These are phyloP conservation scores for Ispidina lecontei DNA, from an alignment of 2,797 vertebrate genomes.

Conservation along the genomic window DNA sequence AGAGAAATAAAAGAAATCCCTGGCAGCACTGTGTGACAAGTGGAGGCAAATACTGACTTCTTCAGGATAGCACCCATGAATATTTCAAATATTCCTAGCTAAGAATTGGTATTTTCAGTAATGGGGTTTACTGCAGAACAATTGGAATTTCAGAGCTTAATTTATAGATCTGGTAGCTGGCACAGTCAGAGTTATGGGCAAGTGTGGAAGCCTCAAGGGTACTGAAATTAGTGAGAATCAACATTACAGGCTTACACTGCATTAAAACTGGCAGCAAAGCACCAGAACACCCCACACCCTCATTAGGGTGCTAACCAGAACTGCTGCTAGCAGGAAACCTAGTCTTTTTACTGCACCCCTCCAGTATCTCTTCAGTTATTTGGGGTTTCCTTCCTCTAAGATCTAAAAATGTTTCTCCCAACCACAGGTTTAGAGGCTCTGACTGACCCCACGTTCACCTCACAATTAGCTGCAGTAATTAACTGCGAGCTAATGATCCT, in stretches of 20 bases:
- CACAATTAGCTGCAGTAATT: not conserved
- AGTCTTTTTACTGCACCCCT: not conserved
- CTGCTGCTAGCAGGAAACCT: not conserved
- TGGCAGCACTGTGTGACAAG: not conserved
- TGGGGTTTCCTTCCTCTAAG: not conserved
- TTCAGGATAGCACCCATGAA: not conserved
- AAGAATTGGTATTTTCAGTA: not conserved
- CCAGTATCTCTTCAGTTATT: not conserved
- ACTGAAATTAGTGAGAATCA: not conserved
- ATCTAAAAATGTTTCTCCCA: not conserved
- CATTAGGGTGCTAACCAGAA: not conserved
- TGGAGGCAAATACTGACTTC: not conserved
- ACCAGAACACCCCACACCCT: not conserved
- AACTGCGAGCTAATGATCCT: not conserved
- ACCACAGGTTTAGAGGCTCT: not conserved
- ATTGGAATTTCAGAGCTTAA: not conserved
- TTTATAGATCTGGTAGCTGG: not conserved
- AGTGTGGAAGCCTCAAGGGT: not conserved
- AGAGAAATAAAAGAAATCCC: not conserved
- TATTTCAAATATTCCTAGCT: not conserved
- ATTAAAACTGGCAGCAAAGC: not conserved
- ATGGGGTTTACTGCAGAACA: not conserved
- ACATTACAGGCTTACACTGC: not conserved
- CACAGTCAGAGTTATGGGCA: not conserved
- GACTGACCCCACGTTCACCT: not conserved